A percentile compares a stretch with the other conserved stretches of the same genome.
Evolutionary conservation across 2,113 vertebrate genomes (phyloP).

Genomic region (Periophthalmodon schlosseri): DNA sequence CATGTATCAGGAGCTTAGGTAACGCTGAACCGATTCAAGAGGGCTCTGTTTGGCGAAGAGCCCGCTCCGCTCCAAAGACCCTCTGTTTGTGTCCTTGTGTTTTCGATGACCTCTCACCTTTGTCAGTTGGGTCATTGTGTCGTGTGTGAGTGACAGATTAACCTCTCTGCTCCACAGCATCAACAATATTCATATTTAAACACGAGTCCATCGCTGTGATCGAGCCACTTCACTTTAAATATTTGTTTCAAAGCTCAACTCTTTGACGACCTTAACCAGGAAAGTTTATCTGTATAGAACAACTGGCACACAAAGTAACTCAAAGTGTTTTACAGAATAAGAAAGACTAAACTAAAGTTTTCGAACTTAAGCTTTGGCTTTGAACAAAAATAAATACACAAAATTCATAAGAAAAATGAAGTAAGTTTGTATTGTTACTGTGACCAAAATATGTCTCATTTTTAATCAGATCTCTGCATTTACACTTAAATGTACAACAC

Average conservation of each 20-base stretch:
- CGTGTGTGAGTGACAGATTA: conserved; percentile 4
- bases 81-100: background rate
- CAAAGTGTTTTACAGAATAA: too few species aligned
- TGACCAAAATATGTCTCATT: too few species aligned
- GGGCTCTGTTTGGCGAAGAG: conserved; percentile 29
- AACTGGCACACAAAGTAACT: too few species aligned
- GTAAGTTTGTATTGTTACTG: too few species aligned
- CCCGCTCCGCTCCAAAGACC: background rate
- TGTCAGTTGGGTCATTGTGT: conserved; percentile 6
- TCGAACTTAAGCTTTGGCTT: too few species aligned
- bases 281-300: too few species aligned
- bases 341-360: too few species aligned
- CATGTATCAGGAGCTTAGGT: conserved; percentile 70
- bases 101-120: conserved; percentile 1
- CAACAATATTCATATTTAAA: background rate
- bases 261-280: too few species aligned
- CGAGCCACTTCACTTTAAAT: background rate
- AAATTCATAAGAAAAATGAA: too few species aligned
- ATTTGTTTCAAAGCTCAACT: background rate
- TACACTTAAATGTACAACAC: too few species aligned
- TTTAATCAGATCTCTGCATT: too few species aligned
- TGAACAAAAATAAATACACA: too few species aligned
- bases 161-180: conserved; percentile 1
- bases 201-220: background rate
- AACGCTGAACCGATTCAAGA: conserved; percentile 63